Conservation (phyloP, 2,797 vertebrate species). For the Chelon auratus region DNA sequence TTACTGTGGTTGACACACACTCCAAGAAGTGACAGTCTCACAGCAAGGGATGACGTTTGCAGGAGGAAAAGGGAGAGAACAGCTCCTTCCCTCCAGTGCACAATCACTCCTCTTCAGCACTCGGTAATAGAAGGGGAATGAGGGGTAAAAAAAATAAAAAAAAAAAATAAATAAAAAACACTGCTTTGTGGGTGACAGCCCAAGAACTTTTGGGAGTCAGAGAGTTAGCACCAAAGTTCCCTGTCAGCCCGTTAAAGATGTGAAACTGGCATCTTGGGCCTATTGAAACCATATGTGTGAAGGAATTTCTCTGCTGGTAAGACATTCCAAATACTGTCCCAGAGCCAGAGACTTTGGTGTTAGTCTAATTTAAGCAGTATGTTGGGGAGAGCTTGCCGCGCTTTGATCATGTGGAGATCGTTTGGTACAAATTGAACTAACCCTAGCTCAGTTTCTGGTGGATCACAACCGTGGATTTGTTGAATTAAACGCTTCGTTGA, state of each 20-base stretch:
- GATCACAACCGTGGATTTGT: slow-evolving; percentile 99
- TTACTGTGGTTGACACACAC: slow-evolving; percentile 87
- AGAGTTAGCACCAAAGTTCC: slow-evolving; percentile 96
- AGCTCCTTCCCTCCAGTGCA: slow-evolving; percentile 85
- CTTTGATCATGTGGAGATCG: slow-evolving; percentile 99
- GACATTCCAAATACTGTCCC: slow-evolving; percentile 99
- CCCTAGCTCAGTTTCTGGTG: slow-evolving; percentile 95
- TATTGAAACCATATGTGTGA: slow-evolving; percentile 99
- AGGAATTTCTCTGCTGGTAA: slow-evolving; percentile 99
- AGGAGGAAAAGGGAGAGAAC: slow-evolving; percentile 82
- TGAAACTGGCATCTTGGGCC: slow-evolving; percentile 93
- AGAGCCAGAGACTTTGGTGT: slow-evolving; percentile 99
- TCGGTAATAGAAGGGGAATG: slow-evolving; percentile 83
- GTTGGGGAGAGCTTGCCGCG: slow-evolving; percentile 94
- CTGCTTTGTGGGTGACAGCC: slow-evolving; percentile 95
- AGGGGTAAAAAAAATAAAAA: slow-evolving; percentile 46
- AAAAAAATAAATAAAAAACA: slow-evolving; percentile 87
- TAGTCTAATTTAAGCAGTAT: slow-evolving; percentile 99
- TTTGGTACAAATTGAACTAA: slow-evolving; percentile 99
- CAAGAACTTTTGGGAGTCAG: slow-evolving; percentile 94
- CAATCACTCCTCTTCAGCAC: slow-evolving; percentile 90
- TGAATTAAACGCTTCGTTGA: slow-evolving; percentile 99
- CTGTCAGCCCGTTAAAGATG: slow-evolving; percentile 99
- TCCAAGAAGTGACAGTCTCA: slow-evolving; percentile 87
- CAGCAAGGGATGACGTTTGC: slow-evolving; percentile 87